Base-by-base conservation (phyloP, 2,797 vertebrate species). In the Anas capensis region DNA sequence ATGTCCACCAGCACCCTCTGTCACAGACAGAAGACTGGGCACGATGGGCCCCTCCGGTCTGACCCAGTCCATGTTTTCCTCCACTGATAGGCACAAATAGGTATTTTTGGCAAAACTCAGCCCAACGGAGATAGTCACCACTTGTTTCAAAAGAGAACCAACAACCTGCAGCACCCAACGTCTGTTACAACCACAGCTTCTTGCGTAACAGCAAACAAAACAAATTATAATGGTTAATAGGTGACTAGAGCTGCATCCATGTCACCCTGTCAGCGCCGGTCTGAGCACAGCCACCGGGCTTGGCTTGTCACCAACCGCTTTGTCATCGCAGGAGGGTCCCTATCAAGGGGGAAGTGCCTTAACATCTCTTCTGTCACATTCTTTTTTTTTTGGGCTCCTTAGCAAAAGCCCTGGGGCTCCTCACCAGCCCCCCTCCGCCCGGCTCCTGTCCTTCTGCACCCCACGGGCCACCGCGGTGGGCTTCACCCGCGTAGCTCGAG, bases 191-290 rank as follows among this genome's bases (percentile, higher is more conserved):
- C 73, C 76, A 16, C 13, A 44, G 20, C 72, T 95, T 79, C 54
- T 88, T 82, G 62, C 58, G 17, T 66, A 86, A 77, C 27, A 34
- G 29, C 54, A 26, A 88, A 90, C 64, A 90, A 84, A 79, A 4
- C 17, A 46, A 86, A 38, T 62, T 17, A 79, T 14, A 81, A 51
- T 46, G 29, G 70, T 92, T 88, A 92, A 96, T 84, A 82, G 92
- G 53, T 88, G 4, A 75, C 85, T 76, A 73, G 46, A 19, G 48
- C 54, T 54, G n/a, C 73, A 72, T 24, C 79, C 56, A 79, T 84
- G 62, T 62, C 49, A 48, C 46, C 46, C 46, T 48, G 21, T 48
- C 21, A 48, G 21, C 4, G 46, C 46, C 46, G 21, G 46, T 23
- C 46, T 48, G 46, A 23, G 46, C 46, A 48, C 46, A 48, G 46